Evolutionary conservation across 1,140 invertebrate species (phyloP).

Genomic region (Alviniconcha marisindica): DNA sequence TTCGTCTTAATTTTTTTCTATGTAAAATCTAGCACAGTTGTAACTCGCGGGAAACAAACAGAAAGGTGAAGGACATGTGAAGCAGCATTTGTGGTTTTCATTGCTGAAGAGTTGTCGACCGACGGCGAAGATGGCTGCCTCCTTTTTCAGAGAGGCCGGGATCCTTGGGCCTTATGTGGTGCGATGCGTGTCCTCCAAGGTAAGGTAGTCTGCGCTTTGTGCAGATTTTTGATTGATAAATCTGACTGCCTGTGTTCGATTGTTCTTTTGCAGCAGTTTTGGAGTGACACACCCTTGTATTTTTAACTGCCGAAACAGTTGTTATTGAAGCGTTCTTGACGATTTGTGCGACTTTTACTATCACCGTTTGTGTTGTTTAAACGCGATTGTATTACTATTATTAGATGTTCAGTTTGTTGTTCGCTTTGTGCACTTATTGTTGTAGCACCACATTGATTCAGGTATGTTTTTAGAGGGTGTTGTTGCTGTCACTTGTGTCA

Average conservation of each 20-base stretch:
- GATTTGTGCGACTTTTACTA: too few relatives aligned
- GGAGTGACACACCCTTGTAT: not conserved
- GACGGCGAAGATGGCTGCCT: conserved; percentile 44
- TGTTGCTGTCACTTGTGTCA: too few relatives aligned
- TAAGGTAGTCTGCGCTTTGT: not conserved
- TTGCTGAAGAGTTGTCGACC: not conserved
- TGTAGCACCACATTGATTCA: too few relatives aligned
- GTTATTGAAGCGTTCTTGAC: conserved; percentile 14
- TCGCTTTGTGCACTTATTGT: too few relatives aligned
- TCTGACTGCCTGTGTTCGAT: not conserved
- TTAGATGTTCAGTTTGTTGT: not conserved
- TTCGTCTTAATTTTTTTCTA: not conserved
- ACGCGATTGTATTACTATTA: too few relatives aligned
- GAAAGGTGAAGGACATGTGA: conserved; percentile 13
- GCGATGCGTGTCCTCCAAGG: conserved; percentile 22
- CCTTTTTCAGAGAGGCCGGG: conserved; percentile 46
- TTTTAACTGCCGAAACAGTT: not conserved
- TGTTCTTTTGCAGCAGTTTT: too few relatives aligned
- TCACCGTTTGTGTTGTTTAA: too few relatives aligned
- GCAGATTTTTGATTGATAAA: not conserved
- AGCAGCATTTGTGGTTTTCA: not conserved
- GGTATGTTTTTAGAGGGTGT: too few relatives aligned
- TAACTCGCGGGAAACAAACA: conserved; percentile 25
- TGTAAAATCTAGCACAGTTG: not conserved
- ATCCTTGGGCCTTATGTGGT: conserved; percentile 16